These are phyloP conservation scores for Betta splendens DNA, from an alignment of 2,797 vertebrate species.

Conservation along the genomic window DNA sequence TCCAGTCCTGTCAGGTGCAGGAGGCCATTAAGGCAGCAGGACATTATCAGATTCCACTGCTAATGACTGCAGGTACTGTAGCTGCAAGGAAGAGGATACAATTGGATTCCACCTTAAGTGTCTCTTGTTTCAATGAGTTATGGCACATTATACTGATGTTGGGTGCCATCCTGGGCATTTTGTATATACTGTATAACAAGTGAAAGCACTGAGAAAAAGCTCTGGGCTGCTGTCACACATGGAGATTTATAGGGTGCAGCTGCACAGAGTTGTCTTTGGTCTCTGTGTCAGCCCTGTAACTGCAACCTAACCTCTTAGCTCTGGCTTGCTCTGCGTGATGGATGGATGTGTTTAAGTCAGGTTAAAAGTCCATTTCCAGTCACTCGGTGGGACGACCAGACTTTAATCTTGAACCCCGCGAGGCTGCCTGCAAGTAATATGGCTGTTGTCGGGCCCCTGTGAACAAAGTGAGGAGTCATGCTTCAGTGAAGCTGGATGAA, in stretches of 20 bases:
- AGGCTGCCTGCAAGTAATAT: slow-evolving; percentile 34
- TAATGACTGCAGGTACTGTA: no score
- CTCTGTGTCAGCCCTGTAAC: slow-evolving; percentile 59
- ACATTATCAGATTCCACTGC: slow-evolving; percentile 64
- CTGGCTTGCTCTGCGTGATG: slow-evolving; percentile 55
- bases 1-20: slow-evolving; percentile 60
- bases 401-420: slow-evolving; percentile 61
- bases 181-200: slow-evolving; percentile 35
- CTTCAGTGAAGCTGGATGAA: slow-evolving; percentile 58
- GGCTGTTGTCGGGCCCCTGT: slow-evolving; percentile 47
- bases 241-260: slow-evolving; percentile 81
- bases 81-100: no score
- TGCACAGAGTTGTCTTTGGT: slow-evolving; percentile 77
- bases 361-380: slow-evolving; percentile 72
- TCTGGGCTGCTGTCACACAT: slow-evolving; percentile 60
- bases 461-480: slow-evolving; percentile 62
- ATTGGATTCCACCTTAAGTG: slow-evolving; percentile 1
- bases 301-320: slow-evolving; percentile 70
- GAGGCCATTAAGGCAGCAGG: slow-evolving; percentile 41
- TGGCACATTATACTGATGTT: slow-evolving; percentile 9
- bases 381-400: slow-evolving; percentile 41
- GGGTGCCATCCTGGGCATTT: slow-evolving; percentile 35
- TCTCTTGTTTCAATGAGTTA: slow-evolving; percentile 25
- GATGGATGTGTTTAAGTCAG: slow-evolving; percentile 66
- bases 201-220: slow-evolving; percentile 47